Conservation (phyloP, 2,888 invertebrate species). For the Acanthosepion esculentum region DNA sequence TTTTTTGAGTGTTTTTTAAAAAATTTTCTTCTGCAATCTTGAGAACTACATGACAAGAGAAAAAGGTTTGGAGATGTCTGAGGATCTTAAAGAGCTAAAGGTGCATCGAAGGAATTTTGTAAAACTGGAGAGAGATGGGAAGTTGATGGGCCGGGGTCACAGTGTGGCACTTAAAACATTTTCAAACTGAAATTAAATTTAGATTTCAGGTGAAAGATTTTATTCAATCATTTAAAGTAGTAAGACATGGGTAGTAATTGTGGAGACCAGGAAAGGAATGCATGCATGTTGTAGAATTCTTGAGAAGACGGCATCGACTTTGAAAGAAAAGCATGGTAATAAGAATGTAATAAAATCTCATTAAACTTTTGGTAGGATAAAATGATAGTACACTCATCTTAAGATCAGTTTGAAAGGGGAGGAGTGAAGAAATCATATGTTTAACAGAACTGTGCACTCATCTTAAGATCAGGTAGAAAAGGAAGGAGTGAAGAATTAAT, state of each 20-base stretch:
- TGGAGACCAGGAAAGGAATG: not conserved
- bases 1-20: not conserved
- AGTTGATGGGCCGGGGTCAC: not conserved
- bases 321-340: too few species aligned
- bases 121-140: not conserved
- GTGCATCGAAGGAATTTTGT: not conserved
- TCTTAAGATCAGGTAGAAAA: too few species aligned
- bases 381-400: too few species aligned
- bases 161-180: constrained; percentile 33
- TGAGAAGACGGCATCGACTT: too few species aligned
- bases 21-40: not conserved
- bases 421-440: too few species aligned
- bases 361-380: too few species aligned
- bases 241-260: not conserved
- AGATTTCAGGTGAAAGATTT: constrained; percentile 2
- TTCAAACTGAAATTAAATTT: constrained; percentile 17
- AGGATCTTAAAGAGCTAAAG: constrained; percentile 13
- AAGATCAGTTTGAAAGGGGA: too few species aligned
- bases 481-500: too few species aligned
- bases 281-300: too few species aligned
- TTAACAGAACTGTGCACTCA: too few species aligned
- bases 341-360: too few species aligned
- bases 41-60: not conserved
- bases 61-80: constrained; percentile 4
- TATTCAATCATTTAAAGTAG: not conserved